Evolutionary conservation across 2,797 vertebrate species (phyloP).

Genomic region (Pipistrellus nathusii): DNA sequence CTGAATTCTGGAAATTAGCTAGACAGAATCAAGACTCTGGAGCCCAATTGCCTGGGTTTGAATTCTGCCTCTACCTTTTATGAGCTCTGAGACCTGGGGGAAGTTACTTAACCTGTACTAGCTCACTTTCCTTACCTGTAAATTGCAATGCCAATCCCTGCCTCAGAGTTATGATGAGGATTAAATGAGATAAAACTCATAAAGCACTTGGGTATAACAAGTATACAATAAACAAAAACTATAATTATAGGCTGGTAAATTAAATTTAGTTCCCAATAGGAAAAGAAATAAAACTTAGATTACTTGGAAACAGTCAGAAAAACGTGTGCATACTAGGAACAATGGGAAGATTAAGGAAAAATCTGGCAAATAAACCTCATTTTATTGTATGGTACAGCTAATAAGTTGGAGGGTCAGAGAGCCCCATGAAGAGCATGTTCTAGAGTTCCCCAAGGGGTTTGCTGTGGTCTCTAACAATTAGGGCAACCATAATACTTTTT

Average conservation of each 20-base stretch:
- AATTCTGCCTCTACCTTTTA: slow-evolving; percentile 16
- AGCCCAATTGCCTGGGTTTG: not conserved
- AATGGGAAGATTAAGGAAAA: not conserved
- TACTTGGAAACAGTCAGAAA: slow-evolving; percentile 50
- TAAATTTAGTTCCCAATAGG: slow-evolving; percentile 40
- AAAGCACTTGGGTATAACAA: not conserved
- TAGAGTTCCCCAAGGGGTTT: not conserved
- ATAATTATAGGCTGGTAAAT: not conserved
- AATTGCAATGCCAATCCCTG: not conserved
- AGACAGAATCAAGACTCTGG: not conserved
- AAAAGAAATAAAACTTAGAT: not conserved
- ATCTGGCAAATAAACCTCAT: not conserved
- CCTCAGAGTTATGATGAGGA: not conserved
- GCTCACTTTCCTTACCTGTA: not conserved
- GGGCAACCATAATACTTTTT: not conserved
- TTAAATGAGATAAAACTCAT: not conserved
- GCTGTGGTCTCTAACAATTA: not conserved
- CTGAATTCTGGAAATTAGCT: slow-evolving; percentile 29
- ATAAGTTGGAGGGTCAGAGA: not conserved
- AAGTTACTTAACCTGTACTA: not conserved
- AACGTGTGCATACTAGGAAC: not conserved
- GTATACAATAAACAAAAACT: slow-evolving; percentile 48
- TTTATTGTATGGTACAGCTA: not conserved
- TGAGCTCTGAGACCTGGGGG: not conserved
- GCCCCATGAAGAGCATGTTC: not conserved